Percentiles rank a stretch among this genome's conserved stretches.
These are phyloP conservation scores for Drosophila heteroneura DNA, from an alignment of 2,888 invertebrate genomes.

Conservation along the genomic window DNA sequence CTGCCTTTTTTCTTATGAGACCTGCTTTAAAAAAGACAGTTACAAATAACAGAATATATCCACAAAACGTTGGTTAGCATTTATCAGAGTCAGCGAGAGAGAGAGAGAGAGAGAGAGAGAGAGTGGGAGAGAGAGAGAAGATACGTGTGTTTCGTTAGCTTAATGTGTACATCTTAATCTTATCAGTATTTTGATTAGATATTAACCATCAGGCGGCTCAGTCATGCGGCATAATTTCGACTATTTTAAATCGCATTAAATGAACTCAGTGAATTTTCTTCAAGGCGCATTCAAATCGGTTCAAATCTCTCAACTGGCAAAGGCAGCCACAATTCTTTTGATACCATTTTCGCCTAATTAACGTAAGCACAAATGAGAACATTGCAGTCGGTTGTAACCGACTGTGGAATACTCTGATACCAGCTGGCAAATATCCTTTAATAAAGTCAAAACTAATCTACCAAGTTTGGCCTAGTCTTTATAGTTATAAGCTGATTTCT, in stretches of 20 bases:
- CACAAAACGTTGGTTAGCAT: constrained; percentile 48
- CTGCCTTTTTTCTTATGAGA: constrained; percentile 84
- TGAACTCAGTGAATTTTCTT: constrained; percentile 21
- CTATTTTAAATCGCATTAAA: constrained; percentile 14
- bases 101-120: constrained; percentile 18
- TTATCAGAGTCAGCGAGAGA: constrained; percentile 17
- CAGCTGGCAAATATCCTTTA: neutral
- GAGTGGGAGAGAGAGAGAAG: neutral
- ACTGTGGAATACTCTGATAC: neutral
- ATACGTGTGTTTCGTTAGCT: constrained; percentile 8
- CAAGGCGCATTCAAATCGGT: neutral
- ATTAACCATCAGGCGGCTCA: neutral
- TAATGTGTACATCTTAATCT: neutral
- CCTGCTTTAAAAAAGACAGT: constrained; percentile 65
- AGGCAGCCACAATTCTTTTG: neutral
- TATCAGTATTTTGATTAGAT: neutral
- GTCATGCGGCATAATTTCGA: constrained; percentile 10
- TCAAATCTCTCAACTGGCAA: constrained; percentile 23
- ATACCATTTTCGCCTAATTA: neutral
- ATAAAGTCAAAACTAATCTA: neutral
- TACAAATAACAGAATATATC: constrained; percentile 25
- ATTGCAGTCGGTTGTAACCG: neutral
- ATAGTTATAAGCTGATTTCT: no score
- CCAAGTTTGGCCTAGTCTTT: no score
- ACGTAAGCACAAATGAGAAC: neutral